Percentiles rank a stretch among this genome's conserved stretches.
Evolutionary conservation across 2,113 vertebrate genomes (phyloP).

Genomic region (Tragelaphus strepsiceros): DNA sequence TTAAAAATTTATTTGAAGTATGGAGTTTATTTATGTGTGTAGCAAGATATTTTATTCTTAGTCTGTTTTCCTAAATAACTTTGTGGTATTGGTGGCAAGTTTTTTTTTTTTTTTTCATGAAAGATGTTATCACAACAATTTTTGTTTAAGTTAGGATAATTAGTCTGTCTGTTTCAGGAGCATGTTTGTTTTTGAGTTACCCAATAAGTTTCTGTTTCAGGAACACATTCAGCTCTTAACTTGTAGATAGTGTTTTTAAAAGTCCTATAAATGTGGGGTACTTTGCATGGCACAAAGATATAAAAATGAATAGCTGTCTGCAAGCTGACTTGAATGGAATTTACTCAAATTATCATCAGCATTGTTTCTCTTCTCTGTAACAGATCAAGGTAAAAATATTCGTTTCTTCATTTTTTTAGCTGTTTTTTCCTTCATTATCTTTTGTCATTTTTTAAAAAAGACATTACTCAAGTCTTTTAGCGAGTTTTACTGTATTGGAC

Average conservation of each 20-base stretch:
- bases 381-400: background rate
- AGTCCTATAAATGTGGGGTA: background rate
- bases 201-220: background rate
- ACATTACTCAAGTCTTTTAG: background rate
- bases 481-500: background rate
- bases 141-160: background rate
- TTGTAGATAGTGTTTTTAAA: slow-evolving; percentile 15
- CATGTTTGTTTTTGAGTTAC: slow-evolving; percentile 8
- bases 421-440: background rate
- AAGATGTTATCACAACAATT: background rate
- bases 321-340: background rate
- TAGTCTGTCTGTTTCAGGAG: background rate
- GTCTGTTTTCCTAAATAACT: background rate
- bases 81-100: background rate
- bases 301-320: slow-evolving; percentile 2
- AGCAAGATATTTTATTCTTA: background rate
- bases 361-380: slow-evolving; percentile 9
- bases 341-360: background rate
- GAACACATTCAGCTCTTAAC: background rate
- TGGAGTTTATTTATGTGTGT: background rate
- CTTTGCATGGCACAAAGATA: background rate
- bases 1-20: slow-evolving; percentile 1
- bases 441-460: background rate
- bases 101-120: slow-evolving; percentile 8
- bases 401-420: background rate